Base-by-base conservation (phyloP, 1,140 invertebrate species). In the Nebria ingens region DNA sequence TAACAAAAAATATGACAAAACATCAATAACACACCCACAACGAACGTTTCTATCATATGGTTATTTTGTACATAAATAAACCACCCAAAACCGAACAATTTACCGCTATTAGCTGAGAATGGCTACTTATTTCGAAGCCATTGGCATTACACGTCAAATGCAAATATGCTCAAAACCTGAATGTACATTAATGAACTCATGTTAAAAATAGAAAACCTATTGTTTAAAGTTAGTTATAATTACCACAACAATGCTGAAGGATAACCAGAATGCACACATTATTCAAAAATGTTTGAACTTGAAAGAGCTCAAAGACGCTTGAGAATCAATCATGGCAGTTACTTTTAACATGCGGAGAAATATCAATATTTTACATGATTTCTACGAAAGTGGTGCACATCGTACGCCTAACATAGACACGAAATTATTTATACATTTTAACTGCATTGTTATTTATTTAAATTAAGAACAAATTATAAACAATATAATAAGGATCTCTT, bases 291-390 rank as follows among this genome's bases (percentile, higher is more conserved):
- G 60, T 65, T 63, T 53, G 56, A 58, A 59, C 58, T 58, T 57
- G 57, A 50, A 56, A 54, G 53, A 59, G 60, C 61, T 54, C 58
- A 64, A 61, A 64, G 66, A 68, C 68, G 68, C 68, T n/a, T 64
- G 61, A 55, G 62, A 68, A 69, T 68, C 68, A 66, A 70, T 71
- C 67, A 71, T 71, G 69, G 69, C 68, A 69, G 67, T 64, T 45
- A 17, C 40, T 12, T 45, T 6, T 6, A 12, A 11, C 40, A 45
- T 12, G 40, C 17, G 17, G 9, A 17, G 40, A 45, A 45, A 45
- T 17, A 45, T 11, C 17, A 45, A 12, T 17, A 45, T 11, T 11
- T 45, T 11, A 17, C 17, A 45, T 45, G 6, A 17, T 45, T 45
- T 12, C 17, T 45, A 17, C 9, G 15, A 11, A 45, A 45, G 3